phyloP scores from a whole-genome alignment of 2,888 invertebrate species.

The Dynastes hyllus region DNA sequence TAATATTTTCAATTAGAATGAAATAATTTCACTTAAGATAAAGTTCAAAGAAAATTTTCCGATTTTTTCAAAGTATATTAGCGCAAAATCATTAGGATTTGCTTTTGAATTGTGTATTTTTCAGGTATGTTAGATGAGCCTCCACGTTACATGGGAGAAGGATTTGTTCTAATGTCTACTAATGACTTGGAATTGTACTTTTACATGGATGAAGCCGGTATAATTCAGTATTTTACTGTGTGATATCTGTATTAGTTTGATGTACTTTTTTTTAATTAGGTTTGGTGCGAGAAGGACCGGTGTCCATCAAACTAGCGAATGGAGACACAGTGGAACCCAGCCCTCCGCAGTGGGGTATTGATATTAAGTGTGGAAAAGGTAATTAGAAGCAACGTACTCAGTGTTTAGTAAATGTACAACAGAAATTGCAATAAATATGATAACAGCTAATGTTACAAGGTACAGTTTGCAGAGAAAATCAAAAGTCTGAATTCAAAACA shows the following conservation, averaged over 20 bases:
- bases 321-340: conserved; percentile 95
- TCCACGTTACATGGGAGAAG: conserved; percentile 98
- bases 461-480: too few species aligned
- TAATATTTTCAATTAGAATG: too few species aligned
- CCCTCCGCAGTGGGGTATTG: conserved; percentile 96
- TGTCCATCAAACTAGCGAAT: conserved; percentile 90
- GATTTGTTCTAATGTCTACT: conserved; percentile 96
- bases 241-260: background rate
- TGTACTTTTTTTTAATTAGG: conserved; percentile 65
- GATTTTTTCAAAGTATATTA: too few species aligned
- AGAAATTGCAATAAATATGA: too few species aligned
- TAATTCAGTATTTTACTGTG: background rate
- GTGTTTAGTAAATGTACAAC: too few species aligned
- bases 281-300: conserved; percentile 92
- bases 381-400: conserved; percentile 50
- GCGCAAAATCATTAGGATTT: too few species aligned
- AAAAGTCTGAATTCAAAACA: too few species aligned
- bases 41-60: too few species aligned
- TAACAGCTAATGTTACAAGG: too few species aligned
- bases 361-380: conserved; percentile 95
- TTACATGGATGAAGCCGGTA: conserved; percentile 97
- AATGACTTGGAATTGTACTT: conserved; percentile 96
- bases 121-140: conserved; percentile 91
- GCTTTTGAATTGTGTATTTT: background rate
- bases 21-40: too few species aligned